Base-by-base conservation (phyloP, 2,797 vertebrate genomes). In the Epinephelus awoara region DNA sequence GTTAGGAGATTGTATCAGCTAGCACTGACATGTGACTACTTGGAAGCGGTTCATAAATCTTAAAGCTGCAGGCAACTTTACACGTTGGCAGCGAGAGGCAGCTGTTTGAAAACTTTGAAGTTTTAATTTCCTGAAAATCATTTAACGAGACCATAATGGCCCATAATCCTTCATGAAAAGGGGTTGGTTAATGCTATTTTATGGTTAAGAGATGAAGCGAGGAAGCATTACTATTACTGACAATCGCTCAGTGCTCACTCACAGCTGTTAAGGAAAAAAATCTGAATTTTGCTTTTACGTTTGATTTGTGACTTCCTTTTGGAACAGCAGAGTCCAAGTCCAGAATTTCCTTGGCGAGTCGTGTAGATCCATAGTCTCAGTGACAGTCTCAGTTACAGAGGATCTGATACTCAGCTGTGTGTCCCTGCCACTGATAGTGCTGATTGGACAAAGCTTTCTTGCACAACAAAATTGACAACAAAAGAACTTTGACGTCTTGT, bases 241-340 rank as follows among this genome's bases (percentile, higher is more conserved):
- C 25, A n/a, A 12, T 46, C 55, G 5, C 61, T 8, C 40, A 50
- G 21, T 19, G 47, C 44, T 85, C 18, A 6, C 38, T 72, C 73
- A 52, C 66, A 84, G 68, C 59, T 87, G 75, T 80, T 68, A 2
- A 69, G 57, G 47, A 79, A 82, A 76, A 76, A 46, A 17, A 29
- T 51, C 76, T 55, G 61, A 68, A 65, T 66, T 75, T 75, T 12
- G 44, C 68, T 78, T 73, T 75, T 52, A 68, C 50, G 27, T 64
- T 84, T 83, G 75, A 88, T 86, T 82, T 82, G 77, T n/a, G 69
- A 85, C 78, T 86, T 85, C 77, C 67, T 69, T 75, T 69, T 73
- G 75, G 66, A 72, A 72, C 34, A 50, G n/a, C 49, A 14, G 29
- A 52, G 64, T 82, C 51, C 13, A 27, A 65, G 57, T 50, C 52